Evolutionary conservation across 2,888 invertebrate genomes (phyloP), one percentile per base, ranked within the genome.

Genomic region (Gonocerus acuteangulatus): DNA sequence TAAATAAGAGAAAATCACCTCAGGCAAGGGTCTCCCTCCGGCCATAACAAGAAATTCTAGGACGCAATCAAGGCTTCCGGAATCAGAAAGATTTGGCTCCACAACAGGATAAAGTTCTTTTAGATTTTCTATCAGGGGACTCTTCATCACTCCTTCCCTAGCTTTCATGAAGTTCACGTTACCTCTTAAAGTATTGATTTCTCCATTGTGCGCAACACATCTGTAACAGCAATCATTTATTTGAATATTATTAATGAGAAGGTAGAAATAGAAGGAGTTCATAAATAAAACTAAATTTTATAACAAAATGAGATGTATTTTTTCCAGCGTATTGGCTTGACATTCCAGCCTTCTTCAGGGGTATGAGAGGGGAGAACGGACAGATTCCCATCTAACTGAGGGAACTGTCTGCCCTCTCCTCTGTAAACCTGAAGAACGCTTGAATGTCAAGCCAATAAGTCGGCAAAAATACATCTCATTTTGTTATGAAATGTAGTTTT

Each of bases 131-230:
- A 86, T 95, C 42, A 84, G 73, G 11, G 84, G 79, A 72, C 89
- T 94, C 72, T 87, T 83, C 96, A 97, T 96, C 32, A 96, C 92
- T 62, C 97, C 97, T 75, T 97, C 97, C 60, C 99, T 86, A 59
- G 97, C 97, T 74, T 93, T 91, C 97, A 99, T 99, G 68, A 92
- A 82, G 77, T 99, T 99, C 7, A 96, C 92, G 75, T 99, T 99
- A 69, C 99, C 99, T 66, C 96, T 85, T 69, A 99, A 81, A 13
- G 99, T 99, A 79, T 99, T 99, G 75, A 99, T 99, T 80, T 99
- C 99, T 66, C 99, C 99, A 78, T 99, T 99, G 79, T 99, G 99
- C 65, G 97, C 97, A 69, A 99, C 78, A 72, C 89, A 83, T 73
- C 93, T 87, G 22, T 4, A 27, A 32, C 4, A 7, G 19, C 3